Conservation (phyloP, 2,888 invertebrate species). For the Eristalis intricaria region DNA sequence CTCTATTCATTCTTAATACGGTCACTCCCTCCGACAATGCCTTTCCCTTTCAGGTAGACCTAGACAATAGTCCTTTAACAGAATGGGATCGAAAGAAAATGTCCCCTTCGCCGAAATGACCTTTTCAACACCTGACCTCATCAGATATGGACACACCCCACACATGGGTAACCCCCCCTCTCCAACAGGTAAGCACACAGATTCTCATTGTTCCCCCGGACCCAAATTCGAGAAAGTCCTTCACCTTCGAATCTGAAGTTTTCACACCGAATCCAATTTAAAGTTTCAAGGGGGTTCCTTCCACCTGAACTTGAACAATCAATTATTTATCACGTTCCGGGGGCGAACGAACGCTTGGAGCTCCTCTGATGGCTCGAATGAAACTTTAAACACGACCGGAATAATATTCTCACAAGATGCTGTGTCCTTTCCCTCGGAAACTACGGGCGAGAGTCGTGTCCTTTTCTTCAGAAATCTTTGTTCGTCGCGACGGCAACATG, state of each 20-base stretch:
- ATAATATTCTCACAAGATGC: not conserved
- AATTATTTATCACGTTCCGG: constrained; percentile 26
- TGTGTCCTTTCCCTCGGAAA: not conserved
- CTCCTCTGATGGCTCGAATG: constrained; percentile 41
- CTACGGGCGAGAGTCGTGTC: not conserved
- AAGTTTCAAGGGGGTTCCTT: constrained; percentile 39
- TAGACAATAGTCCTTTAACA: not conserved
- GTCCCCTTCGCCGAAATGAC: not conserved
- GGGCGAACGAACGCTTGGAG: not conserved
- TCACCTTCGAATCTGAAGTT: not conserved
- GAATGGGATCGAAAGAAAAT: not conserved
- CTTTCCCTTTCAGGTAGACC: too few relatives aligned
- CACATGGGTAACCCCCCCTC: not conserved
- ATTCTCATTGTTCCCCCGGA: not conserved
- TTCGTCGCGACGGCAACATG: not conserved
- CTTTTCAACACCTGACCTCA: not conserved
- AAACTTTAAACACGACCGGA: constrained; percentile 47
- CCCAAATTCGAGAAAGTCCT: not conserved
- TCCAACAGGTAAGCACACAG: not conserved
- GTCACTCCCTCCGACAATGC: too few relatives aligned
- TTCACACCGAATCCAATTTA: constrained; percentile 40
- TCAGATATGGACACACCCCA: not conserved
- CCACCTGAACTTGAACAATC: constrained; percentile 12
- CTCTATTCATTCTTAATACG: too few relatives aligned
- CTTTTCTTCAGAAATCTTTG: constrained; percentile 9